Evolutionary conservation across 2,888 invertebrate genomes (phyloP), one percentile per base, ranked within the genome.

Genomic region (Agrotis puta): DNA sequence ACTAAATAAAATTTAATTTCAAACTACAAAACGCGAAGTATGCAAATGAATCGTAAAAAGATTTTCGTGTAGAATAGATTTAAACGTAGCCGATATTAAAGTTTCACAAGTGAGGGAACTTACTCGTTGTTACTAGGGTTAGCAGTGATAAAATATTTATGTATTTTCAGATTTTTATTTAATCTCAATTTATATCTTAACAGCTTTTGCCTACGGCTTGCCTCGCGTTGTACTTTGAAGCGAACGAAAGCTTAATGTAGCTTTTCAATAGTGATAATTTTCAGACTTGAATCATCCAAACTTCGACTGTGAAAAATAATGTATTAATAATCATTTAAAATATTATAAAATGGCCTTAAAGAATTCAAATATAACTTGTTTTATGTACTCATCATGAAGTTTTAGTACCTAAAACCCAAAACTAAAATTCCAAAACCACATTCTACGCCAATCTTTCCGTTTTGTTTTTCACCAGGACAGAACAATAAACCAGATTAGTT

Each of bases 41-140:
- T 87, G 85, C 84, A 87, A 89, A 89, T 89, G 79, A 81, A 83
- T 77, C 65, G 78, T 82, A 76, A 83, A 85, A 84, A 87, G 85
- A 87, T 87, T 86, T 84, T 82, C 78, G 66, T 82, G 70, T 70
- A 78, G 83, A 88, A 86, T 85, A 87, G 86, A 87, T 85, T 86
- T 81, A 82, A 88, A 86, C 58, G 74, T 84, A 81, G 87, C 85
- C 87, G 85, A 88, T 90, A 89, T 74, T 83, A 84, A 81, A 91
- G 88, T 91, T 90, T 87, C 83, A 87, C 89, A 89, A 89, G 91
- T 89, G 89, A 88, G 66, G 84, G 88, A 92, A 92, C 89, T 92
- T 92, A 88, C 90, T 88, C 85, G 88, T 88, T 84, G 83, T 82
- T 85, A 22, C 53, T 74, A 84, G 84, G 83, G 83, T 22, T 83